Evolutionary conservation across 2,113 vertebrate genomes (phyloP).

Genomic region (Pomatorhinus ruficollis): DNA sequence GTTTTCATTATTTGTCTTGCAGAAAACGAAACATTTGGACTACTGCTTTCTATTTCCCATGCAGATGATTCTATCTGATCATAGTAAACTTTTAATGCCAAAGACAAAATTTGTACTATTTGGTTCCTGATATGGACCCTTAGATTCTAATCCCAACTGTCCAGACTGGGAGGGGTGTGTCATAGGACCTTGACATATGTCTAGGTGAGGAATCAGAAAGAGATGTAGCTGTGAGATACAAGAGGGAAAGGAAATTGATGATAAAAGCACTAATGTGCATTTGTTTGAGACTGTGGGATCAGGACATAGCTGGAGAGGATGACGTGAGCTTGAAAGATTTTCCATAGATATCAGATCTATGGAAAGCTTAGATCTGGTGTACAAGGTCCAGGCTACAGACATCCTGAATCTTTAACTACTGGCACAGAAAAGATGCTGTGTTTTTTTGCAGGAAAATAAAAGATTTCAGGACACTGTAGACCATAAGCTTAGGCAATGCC

Average conservation of each 20-base stretch:
- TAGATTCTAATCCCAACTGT: neutral
- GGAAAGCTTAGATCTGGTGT: neutral
- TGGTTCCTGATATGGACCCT: neutral
- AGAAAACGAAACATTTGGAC: neutral
- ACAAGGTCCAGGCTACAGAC: neutral
- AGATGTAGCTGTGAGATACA: neutral
- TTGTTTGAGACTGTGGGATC: neutral
- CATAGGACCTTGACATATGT: neutral
- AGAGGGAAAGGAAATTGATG: neutral
- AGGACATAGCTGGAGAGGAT: fast-evolving
- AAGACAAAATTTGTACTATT: neutral
- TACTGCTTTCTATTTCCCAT: neutral
- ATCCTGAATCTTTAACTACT: neutral
- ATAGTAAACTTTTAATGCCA: neutral
- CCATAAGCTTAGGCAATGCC: neutral
- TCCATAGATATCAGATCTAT: neutral
- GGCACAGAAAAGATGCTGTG: neutral
- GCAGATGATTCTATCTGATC: neutral
- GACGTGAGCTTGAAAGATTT: neutral
- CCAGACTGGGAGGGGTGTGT: neutral
- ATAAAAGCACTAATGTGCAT: neutral
- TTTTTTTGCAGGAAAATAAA: neutral
- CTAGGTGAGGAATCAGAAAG: neutral
- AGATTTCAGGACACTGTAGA: neutral
- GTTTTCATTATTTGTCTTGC: neutral